A percentile compares a stretch with the other conserved stretches of the same genome.
These are phyloP conservation scores for Micromesistius poutassou DNA, from an alignment of 2,797 vertebrate species.

Conservation along the genomic window DNA sequence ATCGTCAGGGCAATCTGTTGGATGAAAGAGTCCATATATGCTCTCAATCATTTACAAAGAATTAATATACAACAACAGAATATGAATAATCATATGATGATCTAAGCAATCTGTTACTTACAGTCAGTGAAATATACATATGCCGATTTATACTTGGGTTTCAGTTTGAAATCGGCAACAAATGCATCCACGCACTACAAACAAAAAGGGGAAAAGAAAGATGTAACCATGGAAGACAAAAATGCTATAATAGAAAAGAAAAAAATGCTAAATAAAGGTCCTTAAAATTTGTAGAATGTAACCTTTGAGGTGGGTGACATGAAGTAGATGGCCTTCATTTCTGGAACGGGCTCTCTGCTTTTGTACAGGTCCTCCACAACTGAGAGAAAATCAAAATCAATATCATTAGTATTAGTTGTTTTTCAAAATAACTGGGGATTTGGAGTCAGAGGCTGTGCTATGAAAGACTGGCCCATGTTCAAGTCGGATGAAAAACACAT, in stretches of 20 bases:
- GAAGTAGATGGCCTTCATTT: constrained; percentile 96
- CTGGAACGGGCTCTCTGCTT: constrained; percentile 86
- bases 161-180: constrained; percentile 85
- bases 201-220: neutral
- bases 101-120: constrained; percentile 69
- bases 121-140: constrained; percentile 97
- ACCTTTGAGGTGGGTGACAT: constrained; percentile 91
- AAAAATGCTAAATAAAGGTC: neutral
- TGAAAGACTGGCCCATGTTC: neutral
- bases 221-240: neutral
- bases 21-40: neutral
- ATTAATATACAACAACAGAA: neutral
- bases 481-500: neutral
- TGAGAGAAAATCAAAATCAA: no score
- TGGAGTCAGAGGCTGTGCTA: neutral
- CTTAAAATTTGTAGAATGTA: constrained; percentile 27
- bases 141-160: constrained; percentile 90
- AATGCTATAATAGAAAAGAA: neutral
- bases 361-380: constrained; percentile 96
- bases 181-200: constrained; percentile 87
- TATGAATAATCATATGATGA: neutral
- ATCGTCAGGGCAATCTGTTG: constrained; percentile 84
- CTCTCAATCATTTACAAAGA: neutral
- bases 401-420: no score
- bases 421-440: constrained; percentile 24